Conservation (phyloP, 2,888 invertebrate genomes). For the Diaprepes abbreviatus region DNA sequence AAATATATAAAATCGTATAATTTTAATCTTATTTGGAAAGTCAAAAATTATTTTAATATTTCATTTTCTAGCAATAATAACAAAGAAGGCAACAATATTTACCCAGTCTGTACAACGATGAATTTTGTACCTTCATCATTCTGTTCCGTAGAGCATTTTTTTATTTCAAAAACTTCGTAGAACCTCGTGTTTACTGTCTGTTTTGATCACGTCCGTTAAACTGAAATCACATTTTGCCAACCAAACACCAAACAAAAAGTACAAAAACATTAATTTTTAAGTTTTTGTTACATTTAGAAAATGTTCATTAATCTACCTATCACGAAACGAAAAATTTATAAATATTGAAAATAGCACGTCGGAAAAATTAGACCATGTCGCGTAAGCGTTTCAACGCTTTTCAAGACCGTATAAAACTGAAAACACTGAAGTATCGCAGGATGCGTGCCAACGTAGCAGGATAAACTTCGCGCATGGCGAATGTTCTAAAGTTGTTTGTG, state of each 20-base stretch:
- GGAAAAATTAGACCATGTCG: conserved; percentile 19
- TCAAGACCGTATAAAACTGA: conserved; percentile 35
- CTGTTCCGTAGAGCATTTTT: conserved; percentile 61
- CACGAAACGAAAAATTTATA: conserved; percentile 4
- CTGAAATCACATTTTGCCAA: conserved; percentile 29
- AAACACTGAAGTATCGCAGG: conserved; percentile 24
- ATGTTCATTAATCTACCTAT: neutral
- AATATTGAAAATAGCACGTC: neutral
- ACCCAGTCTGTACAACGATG: conserved; percentile 68
- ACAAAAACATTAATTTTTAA: conserved; percentile 18
- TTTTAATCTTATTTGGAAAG: no score
- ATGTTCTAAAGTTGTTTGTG: conserved; percentile 48
- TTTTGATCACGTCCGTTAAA: conserved; percentile 2
- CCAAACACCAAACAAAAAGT: conserved; percentile 33
- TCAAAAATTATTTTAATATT: no score
- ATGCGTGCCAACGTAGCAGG: conserved; percentile 34
- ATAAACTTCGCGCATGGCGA: conserved; percentile 51
- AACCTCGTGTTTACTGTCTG: conserved; percentile 63
- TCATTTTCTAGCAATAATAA: no score
- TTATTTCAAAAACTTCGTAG: conserved; percentile 67
- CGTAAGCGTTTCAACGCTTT: conserved; percentile 21
- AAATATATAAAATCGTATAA: no score
- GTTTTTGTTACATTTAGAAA: conserved; percentile 32
- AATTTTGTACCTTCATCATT: conserved; percentile 64
- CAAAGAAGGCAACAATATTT: conserved; percentile 50